Percentiles rank a stretch among this genome's conserved stretches.
These are phyloP conservation scores for Macrocentrus cingulum DNA, from an alignment of 1,140 invertebrate genomes.

Conservation along the genomic window DNA sequence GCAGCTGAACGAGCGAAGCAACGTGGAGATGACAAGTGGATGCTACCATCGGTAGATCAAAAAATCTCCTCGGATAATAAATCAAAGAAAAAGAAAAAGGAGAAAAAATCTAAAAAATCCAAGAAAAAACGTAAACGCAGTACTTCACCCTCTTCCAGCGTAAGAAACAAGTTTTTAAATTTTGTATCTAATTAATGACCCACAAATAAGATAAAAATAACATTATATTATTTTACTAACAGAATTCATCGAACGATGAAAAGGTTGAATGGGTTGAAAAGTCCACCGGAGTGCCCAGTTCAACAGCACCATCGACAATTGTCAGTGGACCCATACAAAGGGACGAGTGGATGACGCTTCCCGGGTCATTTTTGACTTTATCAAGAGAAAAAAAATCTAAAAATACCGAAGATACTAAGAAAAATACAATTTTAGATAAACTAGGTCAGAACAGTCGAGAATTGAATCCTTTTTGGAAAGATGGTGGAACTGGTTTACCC, in stretches of 20 bases:
- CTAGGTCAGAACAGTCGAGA: constrained; percentile 74
- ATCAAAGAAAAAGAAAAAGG: constrained; percentile 31
- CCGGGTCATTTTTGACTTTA: constrained; percentile 47
- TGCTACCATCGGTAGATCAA: constrained; percentile 51
- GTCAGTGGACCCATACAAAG: constrained; percentile 36
- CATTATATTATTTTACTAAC: background rate
- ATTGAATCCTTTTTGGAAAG: constrained; percentile 92
- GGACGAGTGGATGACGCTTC: constrained; percentile 60
- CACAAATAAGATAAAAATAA: too few relatives aligned
- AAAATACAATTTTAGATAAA: constrained; percentile 62
- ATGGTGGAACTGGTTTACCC: constrained; percentile 80
- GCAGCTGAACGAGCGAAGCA: constrained; percentile 42
- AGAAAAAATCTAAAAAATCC: constrained; percentile 39
- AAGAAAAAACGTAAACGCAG: constrained; percentile 37
- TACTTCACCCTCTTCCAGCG: constrained; percentile 31
- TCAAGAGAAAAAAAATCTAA: constrained; percentile 49
- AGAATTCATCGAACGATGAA: constrained; percentile 32
- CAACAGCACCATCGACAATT: constrained; percentile 24
- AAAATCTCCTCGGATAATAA: constrained; percentile 32
- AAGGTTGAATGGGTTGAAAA: constrained; percentile 64
- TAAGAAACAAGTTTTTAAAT: constrained; percentile 20
- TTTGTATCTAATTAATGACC: too few relatives aligned
- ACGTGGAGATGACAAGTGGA: constrained; percentile 52
- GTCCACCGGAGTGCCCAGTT: constrained; percentile 26
- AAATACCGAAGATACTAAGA: constrained; percentile 55